Conservation (phyloP, 1,140 invertebrate genomes). For the Mactra quadrangularis region DNA sequence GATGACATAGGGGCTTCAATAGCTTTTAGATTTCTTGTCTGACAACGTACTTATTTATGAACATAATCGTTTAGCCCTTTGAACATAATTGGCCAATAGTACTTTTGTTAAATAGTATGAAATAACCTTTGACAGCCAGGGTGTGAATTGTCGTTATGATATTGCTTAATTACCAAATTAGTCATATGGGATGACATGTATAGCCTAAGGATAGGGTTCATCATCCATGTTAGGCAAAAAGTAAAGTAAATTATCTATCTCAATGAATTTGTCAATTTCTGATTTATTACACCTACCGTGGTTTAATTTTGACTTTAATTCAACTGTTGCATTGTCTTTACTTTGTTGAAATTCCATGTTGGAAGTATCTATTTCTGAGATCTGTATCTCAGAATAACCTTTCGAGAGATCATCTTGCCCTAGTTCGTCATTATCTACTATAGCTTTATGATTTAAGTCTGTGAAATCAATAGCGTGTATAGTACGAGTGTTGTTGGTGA, state of each 20-base stretch:
- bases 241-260: conserved; percentile 50
- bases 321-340: too few species aligned
- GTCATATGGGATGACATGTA: conserved; percentile 37
- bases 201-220: conserved; percentile 30
- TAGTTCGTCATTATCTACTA: conserved; percentile 10
- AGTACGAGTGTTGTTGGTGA: too few species aligned
- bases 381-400: not conserved
- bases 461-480: conserved; percentile 55
- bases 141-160: conserved; percentile 59
- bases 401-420: not conserved
- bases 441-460: conserved; percentile 48
- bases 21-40: conserved; percentile 28
- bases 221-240: conserved; percentile 47
- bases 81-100: conserved; percentile 61
- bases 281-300: conserved; percentile 41
- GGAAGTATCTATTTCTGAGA: too few species aligned
- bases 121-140: conserved; percentile 53
- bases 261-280: conserved; percentile 22
- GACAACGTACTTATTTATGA: conserved; percentile 56
- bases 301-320: conserved; percentile 16
- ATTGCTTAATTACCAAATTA: conserved; percentile 33
- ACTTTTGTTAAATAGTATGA: conserved; percentile 26
- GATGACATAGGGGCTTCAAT: conserved; percentile 27
- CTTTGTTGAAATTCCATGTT: too few species aligned
- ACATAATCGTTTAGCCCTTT: conserved; percentile 49